Base-by-base conservation (phyloP, 2,888 invertebrate species). In the Rugalucina vietnamica region DNA sequence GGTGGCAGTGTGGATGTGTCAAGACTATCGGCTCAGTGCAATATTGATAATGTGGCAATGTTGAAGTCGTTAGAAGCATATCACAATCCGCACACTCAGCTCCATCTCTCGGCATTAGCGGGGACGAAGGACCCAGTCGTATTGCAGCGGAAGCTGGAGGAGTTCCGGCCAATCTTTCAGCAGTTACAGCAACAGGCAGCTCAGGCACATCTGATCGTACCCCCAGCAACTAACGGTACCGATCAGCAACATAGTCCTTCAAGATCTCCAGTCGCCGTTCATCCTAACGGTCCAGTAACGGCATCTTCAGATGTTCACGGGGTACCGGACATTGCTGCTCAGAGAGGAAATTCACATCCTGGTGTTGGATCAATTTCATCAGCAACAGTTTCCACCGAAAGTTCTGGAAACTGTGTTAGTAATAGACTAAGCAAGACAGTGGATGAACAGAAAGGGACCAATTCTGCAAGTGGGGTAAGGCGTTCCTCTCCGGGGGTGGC, bases 401-500 rank as follows among this genome's bases (percentile, higher is more conserved):
- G 39, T 50, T 60, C 75, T 76, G 76, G 79, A 49, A 84, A 85
- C 39, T 80, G 81, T 57, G 69, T 54, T 50, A 81, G 75, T 37
- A 60, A 84, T 49, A 88, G 81, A 84, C 83, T 84, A 36, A 84
- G 27, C 78, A 82, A 84, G 77, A 84, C 36, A 27, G 72, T 84
- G 39, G 91, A 91, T 43, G 85, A 86, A 71, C 78, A 79, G 50
- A 90, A 88, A 74, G 89, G 86, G 60, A 83, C 87, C 69, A 91
- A 90, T 77, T 90, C 90, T 72, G 89, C 90, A n/a, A 90, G 89
- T 81, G 72, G 39, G 5, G 43, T n/a, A n/a, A 34, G 72, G 24
- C 90, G 90, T 39, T 92, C 91, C 21, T 93, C 92, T n/a, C 91
- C 92, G 29, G 91, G 91, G 39, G 91, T 90, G n/a, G 90, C 91